Base-by-base conservation (phyloP, 2,888 invertebrate genomes). In the Sminthurinus aureus region DNA sequence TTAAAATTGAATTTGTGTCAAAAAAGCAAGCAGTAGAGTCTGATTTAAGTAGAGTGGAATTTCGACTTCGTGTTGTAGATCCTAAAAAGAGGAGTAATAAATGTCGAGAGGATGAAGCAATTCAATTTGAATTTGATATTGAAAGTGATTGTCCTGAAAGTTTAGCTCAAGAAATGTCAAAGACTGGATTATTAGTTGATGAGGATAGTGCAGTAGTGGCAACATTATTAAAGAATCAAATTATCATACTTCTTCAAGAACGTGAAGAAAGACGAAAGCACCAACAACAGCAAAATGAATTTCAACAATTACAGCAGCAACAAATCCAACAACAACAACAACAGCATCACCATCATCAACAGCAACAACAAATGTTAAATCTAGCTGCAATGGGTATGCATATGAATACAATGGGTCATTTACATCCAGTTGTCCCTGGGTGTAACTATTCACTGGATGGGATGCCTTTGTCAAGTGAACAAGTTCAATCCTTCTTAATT, bases 71-170 rank as follows among this genome's bases (percentile, higher is more conserved):
- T 86, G 96, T 99, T 85, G 93, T 98, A 84, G 99, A 99, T 91
- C 97, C 98, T 50, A 98, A 98, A 91, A 99, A 99, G 90, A 93
- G 98, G 86, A 96, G 96, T 69, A 97, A 97, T 90, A 97, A 98
- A 88, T 98, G 99, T 91, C 98, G 98, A 90, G 98, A 99, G 91
- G 99, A 99, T 91, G 99, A 99, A 91, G 99, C 99, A 18, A 98
- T 99, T 88, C 98, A 99, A 91, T 99, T 99, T 92, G 98, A 98
- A 89, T 99, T 98, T 91, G 97, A 98, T 91, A 94, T 98, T 89
- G 94, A 94, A 88, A 93, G 93, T 84, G 99, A 99, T 91, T 95
- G 96, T 90, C 96, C 96, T 84, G 97, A 98, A 89, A 96, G 97
- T 89, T 96, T 99, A 67, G 96, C 98, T 81, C 94, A 94, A 90